These are phyloP conservation scores for Festucalex cinctus DNA, from an alignment of 2,113 vertebrate species.

Conservation along the genomic window DNA sequence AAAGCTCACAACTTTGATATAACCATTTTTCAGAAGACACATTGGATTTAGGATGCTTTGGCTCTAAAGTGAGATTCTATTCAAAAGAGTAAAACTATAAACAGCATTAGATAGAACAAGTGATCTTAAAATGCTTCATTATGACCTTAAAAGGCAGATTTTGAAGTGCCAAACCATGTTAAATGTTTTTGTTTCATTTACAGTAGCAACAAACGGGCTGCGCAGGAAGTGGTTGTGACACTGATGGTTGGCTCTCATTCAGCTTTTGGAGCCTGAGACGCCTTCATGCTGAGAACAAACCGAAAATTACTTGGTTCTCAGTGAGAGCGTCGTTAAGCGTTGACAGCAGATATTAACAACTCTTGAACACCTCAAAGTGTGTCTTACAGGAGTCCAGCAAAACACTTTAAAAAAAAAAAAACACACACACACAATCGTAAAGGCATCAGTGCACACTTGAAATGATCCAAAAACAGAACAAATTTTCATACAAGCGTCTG, in stretches of 20 bases:
- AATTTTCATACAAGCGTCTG: not conserved
- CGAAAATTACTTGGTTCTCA: not conserved
- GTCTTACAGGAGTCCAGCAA: not conserved
- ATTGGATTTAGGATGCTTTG: no score
- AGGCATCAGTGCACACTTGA: not conserved
- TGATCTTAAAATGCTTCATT: not conserved
- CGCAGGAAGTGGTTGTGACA: constrained; percentile 62
- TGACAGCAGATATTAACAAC: not conserved
- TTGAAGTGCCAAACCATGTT: not conserved
- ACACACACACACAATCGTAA: no score
- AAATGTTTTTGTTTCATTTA: not conserved
- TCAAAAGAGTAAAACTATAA: no score
- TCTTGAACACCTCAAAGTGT: not conserved
- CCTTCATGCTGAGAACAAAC: not conserved
- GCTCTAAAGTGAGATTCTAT: no score
- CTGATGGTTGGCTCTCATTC: constrained; percentile 50
- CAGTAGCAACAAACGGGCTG: not conserved
- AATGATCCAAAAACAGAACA: not conserved
- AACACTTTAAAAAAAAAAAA: not conserved
- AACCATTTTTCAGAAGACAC: not conserved
- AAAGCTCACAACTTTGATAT: not conserved
- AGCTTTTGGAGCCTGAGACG: constrained; percentile 33
- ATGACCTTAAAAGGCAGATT: not conserved
- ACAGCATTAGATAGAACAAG: not conserved
- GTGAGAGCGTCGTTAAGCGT: not conserved